Percentiles rank a stretch among this genome's conserved stretches.
These are phyloP conservation scores for Eilema caniola DNA, from an alignment of 2,888 invertebrate genomes.

Conservation along the genomic window DNA sequence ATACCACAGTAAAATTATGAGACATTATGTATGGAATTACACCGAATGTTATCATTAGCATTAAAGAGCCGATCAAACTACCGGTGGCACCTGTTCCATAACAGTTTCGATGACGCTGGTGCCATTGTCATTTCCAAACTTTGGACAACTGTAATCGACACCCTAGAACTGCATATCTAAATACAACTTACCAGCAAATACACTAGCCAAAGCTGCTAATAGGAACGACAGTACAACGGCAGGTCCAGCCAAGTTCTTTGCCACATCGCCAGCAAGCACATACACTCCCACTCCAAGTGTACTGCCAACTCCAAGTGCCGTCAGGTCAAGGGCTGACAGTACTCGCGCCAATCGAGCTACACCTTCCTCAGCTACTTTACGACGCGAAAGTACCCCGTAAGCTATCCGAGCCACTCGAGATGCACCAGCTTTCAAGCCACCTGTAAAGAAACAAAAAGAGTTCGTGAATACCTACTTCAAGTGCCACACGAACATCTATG, in stretches of 20 bases:
- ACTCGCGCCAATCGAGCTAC: constrained; percentile 89
- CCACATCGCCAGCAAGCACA: constrained; percentile 94
- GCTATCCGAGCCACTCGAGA: constrained; percentile 67
- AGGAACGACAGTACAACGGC: constrained; percentile 95
- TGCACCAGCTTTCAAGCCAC: constrained; percentile 78
- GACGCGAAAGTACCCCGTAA: constrained; percentile 75
- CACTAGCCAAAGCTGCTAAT: constrained; percentile 96
- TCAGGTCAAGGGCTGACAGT: constrained; percentile 93
- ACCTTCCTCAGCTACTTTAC: constrained; percentile 82
- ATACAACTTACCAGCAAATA: constrained; percentile 91
- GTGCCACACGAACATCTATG: no score
- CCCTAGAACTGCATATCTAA: neutral
- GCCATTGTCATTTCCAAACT: no score
- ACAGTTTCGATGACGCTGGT: no score
- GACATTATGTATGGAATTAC: no score
- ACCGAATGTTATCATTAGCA: no score
- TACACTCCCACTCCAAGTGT: constrained; percentile 97
- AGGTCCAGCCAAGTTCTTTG: constrained; percentile 93
- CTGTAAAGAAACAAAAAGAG: constrained; percentile 51
- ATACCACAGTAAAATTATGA: no score
- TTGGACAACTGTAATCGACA: no score
- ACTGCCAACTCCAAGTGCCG: constrained; percentile 93
- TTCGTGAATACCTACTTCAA: neutral
- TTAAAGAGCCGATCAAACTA: no score
- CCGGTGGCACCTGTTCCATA: no score